Conservation (phyloP, 2,113 vertebrate species). For the Phyllostomus hastatus region DNA sequence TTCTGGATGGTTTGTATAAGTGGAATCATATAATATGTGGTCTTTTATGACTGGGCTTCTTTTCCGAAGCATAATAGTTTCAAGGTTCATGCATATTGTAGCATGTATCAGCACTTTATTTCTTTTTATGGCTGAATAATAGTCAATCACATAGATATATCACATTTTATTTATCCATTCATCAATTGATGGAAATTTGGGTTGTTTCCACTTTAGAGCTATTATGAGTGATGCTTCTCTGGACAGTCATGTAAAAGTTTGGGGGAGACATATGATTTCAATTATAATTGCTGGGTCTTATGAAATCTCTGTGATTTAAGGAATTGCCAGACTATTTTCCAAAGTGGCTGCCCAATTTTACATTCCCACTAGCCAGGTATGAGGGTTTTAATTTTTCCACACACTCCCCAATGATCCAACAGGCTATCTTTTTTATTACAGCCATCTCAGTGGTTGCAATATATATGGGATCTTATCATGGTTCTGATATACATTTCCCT, state of each 20-base stretch:
- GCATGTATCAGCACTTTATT: neutral
- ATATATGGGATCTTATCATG: neutral
- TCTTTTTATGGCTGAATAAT: constrained; percentile 33
- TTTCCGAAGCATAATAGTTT: constrained; percentile 5
- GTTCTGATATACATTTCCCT: neutral
- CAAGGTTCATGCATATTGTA: neutral
- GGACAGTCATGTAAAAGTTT: neutral
- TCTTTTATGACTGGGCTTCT: neutral
- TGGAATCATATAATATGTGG: neutral
- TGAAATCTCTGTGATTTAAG: constrained; percentile 11
- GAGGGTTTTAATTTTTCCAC: neutral
- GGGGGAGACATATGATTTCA: constrained; percentile 19
- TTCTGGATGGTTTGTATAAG: neutral
- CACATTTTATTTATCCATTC: constrained; percentile 10
- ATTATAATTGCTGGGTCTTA: constrained; percentile 32
- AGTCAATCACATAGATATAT: neutral
- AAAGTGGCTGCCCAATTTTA: neutral
- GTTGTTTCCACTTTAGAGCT: neutral
- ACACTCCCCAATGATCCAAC: neutral
- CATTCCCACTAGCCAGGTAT: neutral
- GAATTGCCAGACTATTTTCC: constrained; percentile 12
- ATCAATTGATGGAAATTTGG: neutral
- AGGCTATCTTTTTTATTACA: neutral
- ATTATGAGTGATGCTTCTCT: neutral
- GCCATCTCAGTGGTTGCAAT: neutral